Evolutionary conservation across 2,888 invertebrate genomes (phyloP), one percentile per base, ranked within the genome.

Genomic region (Chymomyza fuscimana): DNA sequence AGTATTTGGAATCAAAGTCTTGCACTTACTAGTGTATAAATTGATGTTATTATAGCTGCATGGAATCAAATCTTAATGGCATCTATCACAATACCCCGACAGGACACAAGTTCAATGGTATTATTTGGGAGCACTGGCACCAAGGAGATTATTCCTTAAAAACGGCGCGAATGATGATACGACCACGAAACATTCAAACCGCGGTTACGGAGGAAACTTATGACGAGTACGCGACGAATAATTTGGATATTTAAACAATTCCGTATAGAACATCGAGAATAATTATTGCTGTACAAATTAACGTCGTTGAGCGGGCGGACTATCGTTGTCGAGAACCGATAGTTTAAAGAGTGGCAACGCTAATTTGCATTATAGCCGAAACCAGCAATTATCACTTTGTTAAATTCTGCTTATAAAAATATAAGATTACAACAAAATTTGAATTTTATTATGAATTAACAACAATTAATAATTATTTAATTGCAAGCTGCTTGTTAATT

Each of bases 51-150:
- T 89, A n/a, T 79, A 93, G 93, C 72, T 94, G 94, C 74, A 93
- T 93, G 72, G 93, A 93, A 85, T 92, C 93, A 12, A 94, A 94
- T 88, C 89, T 94, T 72, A 94, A 94, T 88, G 94, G 94, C 4
- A 89, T 93, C 36, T 94, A 93, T 84, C 91, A 91, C 77, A 72
- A 85, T 15, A 89, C 89, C 50, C 92, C 93, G 1, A 82, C 83
- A 4, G 91, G 90, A 15, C 92, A 93, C 78, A 92, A 92, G 71
- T 93, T 92, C 77, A 90, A 92, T 61, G 94, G 94, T 50, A 92
- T 94, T 60, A 92, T 94, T 76, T 94, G 94, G 94, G 93, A 94
- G 76, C 92, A 92, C 73, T 93, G 94, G 94, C 91, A 67, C 70
- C 67, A 91, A 63, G 93, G 93, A n/a, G 93, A 93, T 84, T 93